phyloP scores from a whole-genome alignment of 2,797 vertebrate species.

The Scleropages formosus region DNA sequence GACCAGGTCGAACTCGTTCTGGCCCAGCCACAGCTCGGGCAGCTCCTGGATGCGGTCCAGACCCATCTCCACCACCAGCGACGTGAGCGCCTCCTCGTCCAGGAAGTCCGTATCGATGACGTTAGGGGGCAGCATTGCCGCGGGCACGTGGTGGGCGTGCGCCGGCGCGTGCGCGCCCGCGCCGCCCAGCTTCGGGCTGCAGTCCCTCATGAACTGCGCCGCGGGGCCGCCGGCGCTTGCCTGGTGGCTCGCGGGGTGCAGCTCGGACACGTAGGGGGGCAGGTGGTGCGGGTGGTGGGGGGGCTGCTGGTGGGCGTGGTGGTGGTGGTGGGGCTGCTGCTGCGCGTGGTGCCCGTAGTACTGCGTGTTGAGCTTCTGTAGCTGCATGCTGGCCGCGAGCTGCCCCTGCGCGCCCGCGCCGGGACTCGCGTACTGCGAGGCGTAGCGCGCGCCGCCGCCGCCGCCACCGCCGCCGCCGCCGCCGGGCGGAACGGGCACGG shows the following conservation, averaged over 20 bases:
- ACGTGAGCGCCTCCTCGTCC: slow-evolving; percentile 87
- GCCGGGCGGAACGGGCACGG: slow-evolving; percentile 71
- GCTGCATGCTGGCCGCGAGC: slow-evolving; percentile 82
- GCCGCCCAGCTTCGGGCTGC: slow-evolving; percentile 74
- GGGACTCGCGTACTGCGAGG: slow-evolving; percentile 75
- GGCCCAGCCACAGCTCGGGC: slow-evolving; percentile 85
- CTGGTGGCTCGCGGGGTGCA: slow-evolving; percentile 76
- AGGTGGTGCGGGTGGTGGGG: slow-evolving; percentile 62
- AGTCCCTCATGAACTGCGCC: slow-evolving; percentile 77
- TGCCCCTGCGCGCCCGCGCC: slow-evolving; percentile 73
- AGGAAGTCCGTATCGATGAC: slow-evolving; percentile 88
- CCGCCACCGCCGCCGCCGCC: slow-evolving; percentile 53
- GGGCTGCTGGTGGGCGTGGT: slow-evolving; percentile 69
- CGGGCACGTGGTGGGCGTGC: slow-evolving; percentile 76
- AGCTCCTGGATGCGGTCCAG: slow-evolving; percentile 88
- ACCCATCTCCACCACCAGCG: slow-evolving; percentile 84
- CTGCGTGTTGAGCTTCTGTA: slow-evolving; percentile 86
- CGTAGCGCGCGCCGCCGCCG: slow-evolving; percentile 61
- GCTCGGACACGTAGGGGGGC: slow-evolving; percentile 72
- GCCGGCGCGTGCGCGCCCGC: slow-evolving; percentile 65
- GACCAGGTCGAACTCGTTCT: slow-evolving; percentile 87
- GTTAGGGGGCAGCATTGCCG: slow-evolving; percentile 82
- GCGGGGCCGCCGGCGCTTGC: slow-evolving; percentile 75
- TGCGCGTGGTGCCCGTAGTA: slow-evolving; percentile 80
- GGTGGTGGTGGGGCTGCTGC: slow-evolving; percentile 77